Evolutionary conservation across 2,113 vertebrate species (phyloP).

Genomic region (Strix aluco): DNA sequence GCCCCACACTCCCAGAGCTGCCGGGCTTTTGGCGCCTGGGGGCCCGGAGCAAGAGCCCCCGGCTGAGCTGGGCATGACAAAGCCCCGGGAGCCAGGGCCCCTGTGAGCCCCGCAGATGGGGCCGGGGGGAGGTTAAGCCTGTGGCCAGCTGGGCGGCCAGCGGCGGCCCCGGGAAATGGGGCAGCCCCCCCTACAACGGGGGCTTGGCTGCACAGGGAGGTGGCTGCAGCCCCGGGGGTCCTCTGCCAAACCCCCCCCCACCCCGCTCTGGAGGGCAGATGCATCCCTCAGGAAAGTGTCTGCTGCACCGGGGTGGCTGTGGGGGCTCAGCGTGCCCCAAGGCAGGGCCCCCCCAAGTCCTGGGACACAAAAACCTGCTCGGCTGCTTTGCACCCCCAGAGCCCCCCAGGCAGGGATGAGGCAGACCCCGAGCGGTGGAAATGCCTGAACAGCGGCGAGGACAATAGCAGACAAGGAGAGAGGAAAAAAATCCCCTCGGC

Average conservation of each 20-base stretch:
- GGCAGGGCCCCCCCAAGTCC: neutral
- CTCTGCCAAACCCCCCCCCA: neutral
- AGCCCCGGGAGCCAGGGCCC: neutral
- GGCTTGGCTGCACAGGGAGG: neutral
- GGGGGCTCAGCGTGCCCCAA: neutral
- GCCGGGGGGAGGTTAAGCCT: neutral
- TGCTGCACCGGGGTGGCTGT: fast-evolving
- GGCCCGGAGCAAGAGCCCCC: neutral
- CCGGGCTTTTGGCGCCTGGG: fast-evolving
- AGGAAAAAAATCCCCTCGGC: constrained; percentile 7
- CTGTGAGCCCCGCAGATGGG: neutral
- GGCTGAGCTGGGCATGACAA: neutral
- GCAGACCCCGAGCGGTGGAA: neutral
- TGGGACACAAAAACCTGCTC: fast-evolving
- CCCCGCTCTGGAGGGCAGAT: neutral
- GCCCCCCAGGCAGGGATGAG: neutral
- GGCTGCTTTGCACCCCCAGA: neutral
- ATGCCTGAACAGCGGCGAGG: neutral
- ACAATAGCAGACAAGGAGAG: constrained; percentile 25
- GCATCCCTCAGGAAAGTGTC: fast-evolving
- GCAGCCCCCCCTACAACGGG: neutral
- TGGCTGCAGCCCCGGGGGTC: neutral
- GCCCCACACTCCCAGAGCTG: neutral
- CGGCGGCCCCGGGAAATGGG: neutral
- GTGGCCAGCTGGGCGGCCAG: neutral